phyloP scores from a whole-genome alignment of 1,140 invertebrate species.

The Penaeus chinensis region DNA sequence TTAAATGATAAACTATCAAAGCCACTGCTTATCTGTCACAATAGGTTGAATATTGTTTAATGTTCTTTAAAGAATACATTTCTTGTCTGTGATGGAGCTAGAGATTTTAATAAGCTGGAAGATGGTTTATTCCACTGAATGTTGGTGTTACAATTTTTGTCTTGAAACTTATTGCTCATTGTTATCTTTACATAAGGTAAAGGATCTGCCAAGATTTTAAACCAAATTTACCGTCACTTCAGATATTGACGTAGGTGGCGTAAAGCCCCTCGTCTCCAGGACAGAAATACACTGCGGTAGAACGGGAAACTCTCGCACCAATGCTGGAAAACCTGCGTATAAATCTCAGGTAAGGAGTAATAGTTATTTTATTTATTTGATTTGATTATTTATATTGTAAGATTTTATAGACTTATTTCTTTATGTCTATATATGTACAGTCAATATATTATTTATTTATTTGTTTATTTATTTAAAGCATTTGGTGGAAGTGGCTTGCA shows the following conservation, averaged over 20 bases:
- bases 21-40: too few relatives aligned
- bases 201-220: background rate
- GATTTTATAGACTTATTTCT: background rate
- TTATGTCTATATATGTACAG: background rate
- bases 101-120: too few relatives aligned
- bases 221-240: background rate
- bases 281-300: conserved; percentile 48
- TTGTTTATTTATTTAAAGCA: background rate
- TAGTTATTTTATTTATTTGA: background rate
- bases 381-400: background rate
- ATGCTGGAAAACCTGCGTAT: conserved; percentile 32
- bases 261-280: conserved; percentile 39
- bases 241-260: conserved; percentile 55
- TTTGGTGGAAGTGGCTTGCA: background rate
- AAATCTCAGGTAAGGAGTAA: conserved; percentile 30
- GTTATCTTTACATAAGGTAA: too few relatives aligned
- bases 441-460: background rate
- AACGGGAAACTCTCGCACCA: conserved; percentile 16
- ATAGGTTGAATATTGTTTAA: too few relatives aligned
- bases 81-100: too few relatives aligned
- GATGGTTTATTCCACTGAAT: too few relatives aligned
- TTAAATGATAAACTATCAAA: too few relatives aligned
- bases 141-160: too few relatives aligned
- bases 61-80: too few relatives aligned
- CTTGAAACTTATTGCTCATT: too few relatives aligned